Evolutionary conservation across 2,888 invertebrate genomes (phyloP).

Genomic region (Eudasyphora cyanicolor): DNA sequence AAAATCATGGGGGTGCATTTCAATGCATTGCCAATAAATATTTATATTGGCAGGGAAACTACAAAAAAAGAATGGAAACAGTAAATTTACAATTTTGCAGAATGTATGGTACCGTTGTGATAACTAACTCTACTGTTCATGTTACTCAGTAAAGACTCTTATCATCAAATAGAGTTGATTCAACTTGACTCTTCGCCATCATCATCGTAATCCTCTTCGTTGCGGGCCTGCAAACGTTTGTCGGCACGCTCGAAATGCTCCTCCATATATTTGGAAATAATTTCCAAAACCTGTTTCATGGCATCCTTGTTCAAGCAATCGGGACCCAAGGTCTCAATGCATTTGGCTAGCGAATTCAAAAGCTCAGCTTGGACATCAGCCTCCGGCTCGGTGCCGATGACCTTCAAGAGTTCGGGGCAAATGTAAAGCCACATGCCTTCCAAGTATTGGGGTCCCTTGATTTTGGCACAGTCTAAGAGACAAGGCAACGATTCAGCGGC

Average conservation of each 20-base stretch:
- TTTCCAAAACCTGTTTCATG: conserved; percentile 86
- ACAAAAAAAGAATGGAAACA: background rate
- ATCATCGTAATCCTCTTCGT: conserved; percentile 99
- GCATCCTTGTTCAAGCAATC: conserved; percentile 87
- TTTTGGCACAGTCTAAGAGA: conserved; percentile 91
- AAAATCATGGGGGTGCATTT: conserved; percentile 6
- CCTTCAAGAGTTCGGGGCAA: conserved; percentile 91
- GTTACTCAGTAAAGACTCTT: background rate
- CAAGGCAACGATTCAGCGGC: conserved; percentile 93
- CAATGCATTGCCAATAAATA: conserved; percentile 12
- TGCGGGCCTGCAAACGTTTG: conserved; percentile 92
- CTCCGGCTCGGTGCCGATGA: conserved; percentile 93
- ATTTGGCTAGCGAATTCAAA: conserved; percentile 88
- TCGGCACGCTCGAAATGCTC: conserved; percentile 93
- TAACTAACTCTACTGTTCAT: background rate
- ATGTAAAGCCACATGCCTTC: conserved; percentile 92
- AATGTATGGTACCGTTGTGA: background rate
- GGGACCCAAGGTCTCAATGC: conserved; percentile 92
- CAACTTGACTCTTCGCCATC: conserved; percentile 88
- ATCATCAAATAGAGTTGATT: no score
- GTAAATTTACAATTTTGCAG: background rate
- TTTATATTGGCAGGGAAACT: background rate
- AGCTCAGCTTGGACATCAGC: conserved; percentile 89
- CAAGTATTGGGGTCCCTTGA: conserved; percentile 84
- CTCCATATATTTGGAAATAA: conserved; percentile 87